A percentile compares a stretch with the other conserved stretches of the same genome.
These are phyloP conservation scores for Hephaestus fuliginosus DNA, from an alignment of 2,797 vertebrate genomes.

Conservation along the genomic window DNA sequence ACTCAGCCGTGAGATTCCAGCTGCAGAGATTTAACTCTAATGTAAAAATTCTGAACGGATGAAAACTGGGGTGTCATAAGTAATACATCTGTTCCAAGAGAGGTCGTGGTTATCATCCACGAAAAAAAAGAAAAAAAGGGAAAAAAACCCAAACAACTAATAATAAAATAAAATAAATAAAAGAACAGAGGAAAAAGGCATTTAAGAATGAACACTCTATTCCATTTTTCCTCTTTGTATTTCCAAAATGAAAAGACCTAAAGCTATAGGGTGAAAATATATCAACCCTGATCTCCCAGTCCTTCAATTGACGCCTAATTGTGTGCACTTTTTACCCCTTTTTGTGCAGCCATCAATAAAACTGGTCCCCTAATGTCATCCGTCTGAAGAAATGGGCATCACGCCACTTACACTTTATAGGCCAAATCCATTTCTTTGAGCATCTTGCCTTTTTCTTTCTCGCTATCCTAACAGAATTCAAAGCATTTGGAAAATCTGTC, in stretches of 20 bases:
- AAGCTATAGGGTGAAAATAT: slow-evolving; percentile 91
- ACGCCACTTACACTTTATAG: slow-evolving; percentile 90
- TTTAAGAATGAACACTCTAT: slow-evolving; percentile 93
- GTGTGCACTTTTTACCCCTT: slow-evolving; percentile 86
- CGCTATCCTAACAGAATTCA: slow-evolving; percentile 94
- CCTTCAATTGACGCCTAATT: slow-evolving; percentile 96
- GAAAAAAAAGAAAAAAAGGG: slow-evolving; percentile 23
- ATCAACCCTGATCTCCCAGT: slow-evolving; percentile 85
- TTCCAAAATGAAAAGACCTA: slow-evolving; percentile 94
- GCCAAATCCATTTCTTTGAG: slow-evolving; percentile 94
- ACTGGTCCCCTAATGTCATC: slow-evolving; percentile 90
- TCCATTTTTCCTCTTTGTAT: slow-evolving; percentile 92
- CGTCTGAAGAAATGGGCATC: slow-evolving; percentile 92
- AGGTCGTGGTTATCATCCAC: slow-evolving; percentile 90
- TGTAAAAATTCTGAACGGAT: slow-evolving; percentile 99
- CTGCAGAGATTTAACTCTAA: slow-evolving; percentile 99
- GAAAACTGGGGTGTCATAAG: slow-evolving; percentile 99
- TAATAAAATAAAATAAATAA: slow-evolving; percentile 90
- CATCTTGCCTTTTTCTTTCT: slow-evolving; percentile 81
- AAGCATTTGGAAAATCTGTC: slow-evolving; percentile 99
- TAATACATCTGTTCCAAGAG: slow-evolving; percentile 95
- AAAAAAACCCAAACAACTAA: slow-evolving; percentile 77
- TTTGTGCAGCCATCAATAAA: slow-evolving; percentile 89
- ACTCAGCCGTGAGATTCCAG: slow-evolving; percentile 99
- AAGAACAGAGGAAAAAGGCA: slow-evolving; percentile 85